These are phyloP conservation scores for Hydrotaea diabolus DNA, from an alignment of 2,888 invertebrate species.

Conservation along the genomic window DNA sequence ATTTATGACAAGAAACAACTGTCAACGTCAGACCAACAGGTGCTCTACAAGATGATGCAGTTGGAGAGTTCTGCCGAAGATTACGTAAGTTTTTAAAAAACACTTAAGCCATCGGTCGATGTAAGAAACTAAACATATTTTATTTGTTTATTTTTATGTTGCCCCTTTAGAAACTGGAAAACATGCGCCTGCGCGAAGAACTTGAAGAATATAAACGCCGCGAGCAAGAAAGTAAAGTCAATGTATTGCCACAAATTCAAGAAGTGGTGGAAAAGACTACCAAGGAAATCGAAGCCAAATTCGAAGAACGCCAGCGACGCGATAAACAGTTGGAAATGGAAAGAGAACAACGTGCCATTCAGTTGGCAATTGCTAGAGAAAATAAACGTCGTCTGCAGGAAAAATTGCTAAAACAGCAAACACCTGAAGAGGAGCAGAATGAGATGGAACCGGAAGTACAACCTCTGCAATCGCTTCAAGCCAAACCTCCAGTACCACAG, in stretches of 20 bases:
- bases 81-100: conserved; percentile 81
- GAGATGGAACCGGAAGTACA: conserved; percentile 70
- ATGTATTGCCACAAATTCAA: conserved; percentile 71
- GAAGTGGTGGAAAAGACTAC: conserved; percentile 76
- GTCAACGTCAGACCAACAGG: conserved; percentile 82
- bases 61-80: conserved; percentile 83
- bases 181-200: conserved; percentile 82
- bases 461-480: conserved; percentile 81
- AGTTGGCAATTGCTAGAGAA: conserved; percentile 82
- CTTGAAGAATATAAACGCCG: conserved; percentile 83
- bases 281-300: conserved; percentile 82
- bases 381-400: conserved; percentile 79
- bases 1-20: conserved; percentile 78
- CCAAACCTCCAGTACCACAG: conserved; percentile 80
- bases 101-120: too few species aligned
- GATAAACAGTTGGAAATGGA: conserved; percentile 82
- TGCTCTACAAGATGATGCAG: conserved; percentile 83
- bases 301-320: conserved; percentile 81
- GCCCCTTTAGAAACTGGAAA: conserved; percentile 83
- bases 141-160: neutral
- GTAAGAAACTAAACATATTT: too few species aligned
- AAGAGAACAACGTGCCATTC: conserved; percentile 82
- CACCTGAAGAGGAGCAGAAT: conserved; percentile 50
- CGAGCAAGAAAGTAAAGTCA: conserved; percentile 79
- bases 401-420: conserved; percentile 72